Evolutionary conservation across 2,797 vertebrate genomes (phyloP).

Genomic region (Sebastes hopkinsi): DNA sequence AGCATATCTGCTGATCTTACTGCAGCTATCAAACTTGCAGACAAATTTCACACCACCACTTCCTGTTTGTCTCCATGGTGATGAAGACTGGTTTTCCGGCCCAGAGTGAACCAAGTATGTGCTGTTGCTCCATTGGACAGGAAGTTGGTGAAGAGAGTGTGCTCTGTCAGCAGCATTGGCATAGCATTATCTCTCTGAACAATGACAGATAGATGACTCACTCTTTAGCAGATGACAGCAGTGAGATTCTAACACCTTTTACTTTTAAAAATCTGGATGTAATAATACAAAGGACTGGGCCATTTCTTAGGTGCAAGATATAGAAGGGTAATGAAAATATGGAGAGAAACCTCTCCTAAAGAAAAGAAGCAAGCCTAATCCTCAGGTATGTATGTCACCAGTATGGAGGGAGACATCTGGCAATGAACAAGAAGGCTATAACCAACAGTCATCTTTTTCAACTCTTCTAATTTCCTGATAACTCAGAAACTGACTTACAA

Average conservation of each 20-base stretch:
- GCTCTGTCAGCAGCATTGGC: conserved; percentile 69
- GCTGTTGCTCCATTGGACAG: conserved; percentile 69
- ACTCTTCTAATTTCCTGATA: conserved; percentile 1
- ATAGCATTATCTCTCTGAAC: conserved; percentile 53
- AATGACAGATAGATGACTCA: conserved; percentile 33
- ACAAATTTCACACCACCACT: conserved; percentile 80
- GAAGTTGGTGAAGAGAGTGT: conserved; percentile 67
- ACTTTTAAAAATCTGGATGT: not conserved
- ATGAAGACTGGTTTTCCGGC: conserved; percentile 74
- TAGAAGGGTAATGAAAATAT: not conserved
- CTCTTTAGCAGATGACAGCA: conserved; percentile 9
- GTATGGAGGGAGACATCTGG: not conserved
- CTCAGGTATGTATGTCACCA: not conserved
- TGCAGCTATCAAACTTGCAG: conserved; percentile 64
- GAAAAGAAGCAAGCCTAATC: not conserved
- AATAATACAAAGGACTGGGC: not conserved
- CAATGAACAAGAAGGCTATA: conserved; percentile 17
- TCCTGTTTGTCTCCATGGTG: conserved; percentile 85
- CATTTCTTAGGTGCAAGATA: not conserved
- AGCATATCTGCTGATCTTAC: conserved; percentile 51
- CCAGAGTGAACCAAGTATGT: conserved; percentile 60
- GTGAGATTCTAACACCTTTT: not conserved
- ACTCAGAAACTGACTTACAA: not conserved
- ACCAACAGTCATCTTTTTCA: not conserved
- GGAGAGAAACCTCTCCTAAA: not conserved